Percentiles rank a stretch among this genome's conserved stretches.
Evolutionary conservation across 2,888 invertebrate genomes (phyloP).

Genomic region (Trichopria drosophilae): DNA sequence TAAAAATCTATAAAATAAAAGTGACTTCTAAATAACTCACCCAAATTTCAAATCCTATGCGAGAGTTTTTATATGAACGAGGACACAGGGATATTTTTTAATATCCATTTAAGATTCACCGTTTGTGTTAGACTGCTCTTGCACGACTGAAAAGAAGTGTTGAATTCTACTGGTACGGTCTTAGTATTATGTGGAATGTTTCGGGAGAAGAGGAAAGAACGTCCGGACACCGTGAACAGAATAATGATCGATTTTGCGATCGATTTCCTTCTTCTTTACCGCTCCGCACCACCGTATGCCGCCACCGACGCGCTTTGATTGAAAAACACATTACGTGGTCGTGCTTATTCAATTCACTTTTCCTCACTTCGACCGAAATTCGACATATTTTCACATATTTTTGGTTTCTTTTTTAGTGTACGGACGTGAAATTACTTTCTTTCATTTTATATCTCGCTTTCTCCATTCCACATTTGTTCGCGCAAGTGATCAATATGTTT

Average conservation of each 20-base stretch:
- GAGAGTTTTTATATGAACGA: too few relatives aligned
- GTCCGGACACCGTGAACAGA: constrained; percentile 53
- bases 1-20: too few relatives aligned
- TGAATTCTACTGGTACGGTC: constrained; percentile 48
- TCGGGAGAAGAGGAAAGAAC: constrained; percentile 54
- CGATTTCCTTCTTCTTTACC: constrained; percentile 48
- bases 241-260: constrained; percentile 48
- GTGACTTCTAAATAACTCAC: too few relatives aligned
- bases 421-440: too few relatives aligned
- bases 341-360: background rate
- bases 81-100: too few relatives aligned
- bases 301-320: background rate
- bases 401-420: background rate
- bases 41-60: too few relatives aligned
- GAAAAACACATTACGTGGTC: constrained; percentile 3
- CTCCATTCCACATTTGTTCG: too few relatives aligned
- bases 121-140: constrained; percentile 35
- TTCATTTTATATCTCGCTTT: too few relatives aligned
- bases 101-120: too few relatives aligned
- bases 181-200: constrained; percentile 52
- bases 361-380: background rate
- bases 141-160: constrained; percentile 48
- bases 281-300: background rate
- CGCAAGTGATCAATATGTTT: too few relatives aligned
- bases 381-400: constrained; percentile 1